These are phyloP conservation scores for Platichthys stellatus DNA, from an alignment of 2,113 vertebrate genomes.

Conservation along the genomic window DNA sequence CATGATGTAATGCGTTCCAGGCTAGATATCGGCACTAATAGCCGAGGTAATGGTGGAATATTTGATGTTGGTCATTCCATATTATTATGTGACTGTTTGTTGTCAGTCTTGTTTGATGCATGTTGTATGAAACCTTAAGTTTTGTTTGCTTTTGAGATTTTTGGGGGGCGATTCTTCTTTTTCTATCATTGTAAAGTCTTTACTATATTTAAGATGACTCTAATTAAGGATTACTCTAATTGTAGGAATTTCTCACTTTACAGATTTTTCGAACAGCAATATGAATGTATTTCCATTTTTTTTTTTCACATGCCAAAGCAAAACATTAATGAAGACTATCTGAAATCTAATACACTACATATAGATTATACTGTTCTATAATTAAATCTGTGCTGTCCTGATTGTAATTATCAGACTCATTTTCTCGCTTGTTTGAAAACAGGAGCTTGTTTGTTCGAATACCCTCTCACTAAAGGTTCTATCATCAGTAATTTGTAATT, in stretches of 20 bases:
- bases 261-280: conserved; percentile 30
- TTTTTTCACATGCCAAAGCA: conserved; percentile 25
- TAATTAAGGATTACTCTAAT: background rate
- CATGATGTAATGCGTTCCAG: conserved; percentile 10
- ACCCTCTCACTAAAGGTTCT: background rate
- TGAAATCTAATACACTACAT: conserved; percentile 33
- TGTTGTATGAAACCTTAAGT: background rate
- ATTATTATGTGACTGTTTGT: conserved; percentile 2
- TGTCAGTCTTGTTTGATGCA: background rate
- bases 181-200: background rate
- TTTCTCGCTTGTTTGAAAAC: background rate
- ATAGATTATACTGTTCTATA: conserved; percentile 42
- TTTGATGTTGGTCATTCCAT: conserved; percentile 27
- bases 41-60: background rate
- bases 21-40: background rate
- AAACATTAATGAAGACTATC: conserved; percentile 10
- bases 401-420: background rate
- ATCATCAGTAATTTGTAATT: conserved; percentile 28
- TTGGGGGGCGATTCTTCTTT: background rate
- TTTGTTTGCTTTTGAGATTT: conserved; percentile 17
- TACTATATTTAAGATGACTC: background rate
- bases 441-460: conserved; percentile 20
- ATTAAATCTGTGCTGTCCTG: conserved; percentile 64
- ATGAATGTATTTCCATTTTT: conserved; percentile 51
- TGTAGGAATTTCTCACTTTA: conserved; percentile 16